phyloP scores from a whole-genome alignment of 30 jellyfish, hydroid and myxozoan species.

The Hydractinia echinata region DNA sequence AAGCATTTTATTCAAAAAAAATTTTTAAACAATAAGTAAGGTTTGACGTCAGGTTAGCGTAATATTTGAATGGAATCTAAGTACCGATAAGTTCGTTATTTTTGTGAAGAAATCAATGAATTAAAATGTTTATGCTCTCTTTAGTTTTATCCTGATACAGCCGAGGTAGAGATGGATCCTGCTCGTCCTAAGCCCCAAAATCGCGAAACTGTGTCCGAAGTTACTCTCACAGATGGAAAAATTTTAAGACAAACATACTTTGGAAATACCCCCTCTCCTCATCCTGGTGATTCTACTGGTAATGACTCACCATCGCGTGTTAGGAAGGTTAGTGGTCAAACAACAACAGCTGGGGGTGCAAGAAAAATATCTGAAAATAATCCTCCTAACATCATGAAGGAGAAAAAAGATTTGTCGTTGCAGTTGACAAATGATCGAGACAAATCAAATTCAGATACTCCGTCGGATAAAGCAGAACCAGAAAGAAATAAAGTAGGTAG shows the following conservation, averaged over 20 bases:
- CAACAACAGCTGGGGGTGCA: background rate
- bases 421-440: background rate
- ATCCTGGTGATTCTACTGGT: background rate
- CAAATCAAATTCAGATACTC: background rate
- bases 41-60: too few species aligned
- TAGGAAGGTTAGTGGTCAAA: background rate
- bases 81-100: too few species aligned
- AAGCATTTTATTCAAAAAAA: too few species aligned
- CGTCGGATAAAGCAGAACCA: background rate
- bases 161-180: constrained; percentile 28
- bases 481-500: constrained; percentile 22
- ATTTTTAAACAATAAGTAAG: too few species aligned
- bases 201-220: constrained; percentile 71
- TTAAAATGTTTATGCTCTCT: background rate
- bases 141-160: constrained; percentile 52
- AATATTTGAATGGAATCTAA: too few species aligned
- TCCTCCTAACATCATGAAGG: background rate
- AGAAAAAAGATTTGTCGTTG: background rate
- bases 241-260: constrained; percentile 69
- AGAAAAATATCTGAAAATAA: background rate
- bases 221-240: constrained; percentile 58
- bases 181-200: constrained; percentile 16
- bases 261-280: constrained; percentile 60
- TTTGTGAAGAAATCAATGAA: background rate
- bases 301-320: background rate